Evolutionary conservation across 2,797 vertebrate genomes (phyloP), one percentile per base, ranked within the genome.

Genomic region (Eulemur albifrons): DNA sequence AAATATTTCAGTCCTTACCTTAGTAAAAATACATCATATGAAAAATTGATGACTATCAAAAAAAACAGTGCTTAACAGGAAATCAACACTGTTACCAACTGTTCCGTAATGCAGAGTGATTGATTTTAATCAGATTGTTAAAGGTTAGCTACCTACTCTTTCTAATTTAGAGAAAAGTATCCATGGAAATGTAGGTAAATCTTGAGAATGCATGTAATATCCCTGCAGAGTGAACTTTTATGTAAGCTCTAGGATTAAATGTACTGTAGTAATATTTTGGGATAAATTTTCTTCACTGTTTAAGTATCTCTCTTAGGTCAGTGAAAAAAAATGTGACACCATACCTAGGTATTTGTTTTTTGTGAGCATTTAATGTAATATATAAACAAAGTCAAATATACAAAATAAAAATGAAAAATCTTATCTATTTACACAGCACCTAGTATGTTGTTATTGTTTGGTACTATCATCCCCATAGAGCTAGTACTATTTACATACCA

Each of bases 61-160:
- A 86, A 73, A 73, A 38, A 25, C 11, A 69, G 50, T 43, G 10
- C 57, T 93, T 83, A 65, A 65, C 0, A 70, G 59, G 45, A 91
- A 95, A 93, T 79, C 69, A 79, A 52, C 18, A 32, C 83, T 48
- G 7, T 23, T 69, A 70, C 14, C 18, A 30, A 65, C n/a, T 48
- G 1, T 57, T 79, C 23, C 15, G 61, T 23, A 90, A 54, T 27
- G 65, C 79, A 82, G 48, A 27, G 20, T 40, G 27, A 91, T 3
- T 43, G 27, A 59, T 82, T 94, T 94, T 76, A 81, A 96, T 92
- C 8, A 73, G 48, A 76, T 72, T 86, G 80, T 95, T 76, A 94
- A 88, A 94, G 75, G 10, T 70, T 83, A 92, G 43, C 43, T 43
- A 43, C 43, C 65, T 88, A 14, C 45, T 30, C 83, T 82, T 17